Percentiles rank a stretch among this genome's conserved stretches.
phyloP scores from a whole-genome alignment of 2,797 vertebrate species.

The Syncerus caffer region DNA sequence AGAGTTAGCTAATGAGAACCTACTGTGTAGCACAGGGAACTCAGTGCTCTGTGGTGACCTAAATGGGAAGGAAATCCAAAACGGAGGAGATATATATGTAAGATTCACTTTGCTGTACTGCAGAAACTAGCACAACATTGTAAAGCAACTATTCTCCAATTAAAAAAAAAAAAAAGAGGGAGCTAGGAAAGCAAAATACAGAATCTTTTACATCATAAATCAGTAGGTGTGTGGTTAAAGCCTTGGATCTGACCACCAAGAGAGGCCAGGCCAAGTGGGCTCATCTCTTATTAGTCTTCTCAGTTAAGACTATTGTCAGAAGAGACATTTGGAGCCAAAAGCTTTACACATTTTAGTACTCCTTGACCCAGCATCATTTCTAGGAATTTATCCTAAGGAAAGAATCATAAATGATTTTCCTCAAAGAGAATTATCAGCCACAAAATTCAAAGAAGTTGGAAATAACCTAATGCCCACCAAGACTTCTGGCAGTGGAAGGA shows the following conservation, averaged over 20 bases:
- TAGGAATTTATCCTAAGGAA: background rate
- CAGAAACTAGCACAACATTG: background rate
- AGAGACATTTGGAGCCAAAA: background rate
- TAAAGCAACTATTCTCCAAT: background rate
- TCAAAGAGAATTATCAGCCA: background rate
- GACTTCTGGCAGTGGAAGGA: background rate
- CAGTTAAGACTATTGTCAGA: background rate
- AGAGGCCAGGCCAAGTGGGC: background rate
- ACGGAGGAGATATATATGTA: background rate
- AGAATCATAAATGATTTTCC: background rate
- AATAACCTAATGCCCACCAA: background rate
- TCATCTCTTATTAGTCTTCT: background rate
- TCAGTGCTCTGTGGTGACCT: background rate
- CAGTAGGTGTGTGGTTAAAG: background rate
- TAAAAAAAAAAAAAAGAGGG: background rate
- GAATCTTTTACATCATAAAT: background rate
- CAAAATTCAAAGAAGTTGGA: background rate
- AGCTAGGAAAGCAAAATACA: background rate
- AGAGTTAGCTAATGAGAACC: background rate
- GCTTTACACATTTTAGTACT: background rate
- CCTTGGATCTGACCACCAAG: background rate
- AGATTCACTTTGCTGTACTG: background rate
- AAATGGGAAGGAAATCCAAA: background rate
- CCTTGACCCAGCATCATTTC: background rate
- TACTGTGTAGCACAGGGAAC: background rate